Base-by-base conservation (phyloP, 1,140 invertebrate genomes). In the Argopecten irradians region DNA sequence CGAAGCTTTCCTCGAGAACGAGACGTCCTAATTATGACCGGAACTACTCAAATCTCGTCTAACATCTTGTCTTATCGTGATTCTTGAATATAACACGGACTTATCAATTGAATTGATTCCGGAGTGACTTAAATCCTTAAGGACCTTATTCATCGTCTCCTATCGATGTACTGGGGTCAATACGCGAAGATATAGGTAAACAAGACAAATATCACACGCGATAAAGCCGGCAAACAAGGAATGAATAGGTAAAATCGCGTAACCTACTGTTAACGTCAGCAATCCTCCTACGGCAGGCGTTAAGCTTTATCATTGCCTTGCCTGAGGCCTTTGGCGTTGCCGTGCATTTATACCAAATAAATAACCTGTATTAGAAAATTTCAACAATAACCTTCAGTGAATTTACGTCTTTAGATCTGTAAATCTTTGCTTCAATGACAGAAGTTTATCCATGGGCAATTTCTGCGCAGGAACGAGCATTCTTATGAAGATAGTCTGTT, bases 401-500 rank as follows among this genome's bases (percentile, higher is more conserved):
- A 16, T 71, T 71, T 28, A 71, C 55, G 55, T 71, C 22, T 71
- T 71, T 71, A n/a, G 22, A 71, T 16, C 55, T 28, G 55, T 71
- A 71, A 71, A 71, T 71, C 55, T 71, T 71, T 11, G n/a, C 22
- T n/a, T 3, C 55, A 71, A 71, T 71, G 55, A 71, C 55, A 71
- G 55, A 71, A 71, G 55, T 71, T 71, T 71, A 71, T 71, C 55
- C 55, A 71, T 71, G 55, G 55, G n/a, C 55, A 71, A 71, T 71
- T 71, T 71, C 55, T 71, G 55, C 55, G 55, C 55, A 71, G 55
- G 55, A 71, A 71, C 55, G 55, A n/a, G n/a, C 55, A 71, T 71
- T 71, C 55, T 71, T 71, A 71, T 16, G 55, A 71, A 71, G 55
- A 71, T 71, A 71, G 55, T 28, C 55, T 71, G 8, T 71, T 71